phyloP scores from a whole-genome alignment of 2,888 invertebrate genomes.

The Thera britannica region DNA sequence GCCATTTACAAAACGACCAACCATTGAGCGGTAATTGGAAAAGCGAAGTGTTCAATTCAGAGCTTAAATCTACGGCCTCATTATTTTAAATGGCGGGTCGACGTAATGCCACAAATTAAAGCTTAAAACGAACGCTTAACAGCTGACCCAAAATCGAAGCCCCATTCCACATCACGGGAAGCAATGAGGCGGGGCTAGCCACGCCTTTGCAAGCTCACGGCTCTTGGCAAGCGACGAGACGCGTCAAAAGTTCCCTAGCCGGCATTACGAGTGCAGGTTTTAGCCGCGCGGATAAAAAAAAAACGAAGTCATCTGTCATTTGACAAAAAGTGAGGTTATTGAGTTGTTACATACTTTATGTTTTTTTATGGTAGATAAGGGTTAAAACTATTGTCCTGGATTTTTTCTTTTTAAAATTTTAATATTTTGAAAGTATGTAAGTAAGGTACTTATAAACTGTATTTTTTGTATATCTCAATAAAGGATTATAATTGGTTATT shows the following conservation, averaged over 20 bases:
- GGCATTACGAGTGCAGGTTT: slow-evolving; percentile 65
- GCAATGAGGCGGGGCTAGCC: slow-evolving; percentile 81
- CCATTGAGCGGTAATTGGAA: slow-evolving; percentile 60
- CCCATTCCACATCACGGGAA: slow-evolving; percentile 65
- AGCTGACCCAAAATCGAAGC: slow-evolving; percentile 83
- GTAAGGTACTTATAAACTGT: too few species aligned
- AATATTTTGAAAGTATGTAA: too few species aligned
- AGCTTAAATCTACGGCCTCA: slow-evolving; percentile 69
- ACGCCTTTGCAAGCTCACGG: slow-evolving; percentile 64
- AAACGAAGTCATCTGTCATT: slow-evolving; percentile 47
- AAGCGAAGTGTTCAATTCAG: slow-evolving; percentile 64
- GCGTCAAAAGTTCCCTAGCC: slow-evolving; percentile 79
- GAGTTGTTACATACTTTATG: too few species aligned
- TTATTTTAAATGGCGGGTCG: slow-evolving; percentile 79
- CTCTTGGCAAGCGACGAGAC: slow-evolving; percentile 62
- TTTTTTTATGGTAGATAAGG: too few species aligned
- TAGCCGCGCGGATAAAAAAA: slow-evolving; percentile 51
- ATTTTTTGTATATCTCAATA: too few species aligned
- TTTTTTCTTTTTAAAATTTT: too few species aligned
- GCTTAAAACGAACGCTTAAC: slow-evolving; percentile 84
- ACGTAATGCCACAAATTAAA: slow-evolving; percentile 84
- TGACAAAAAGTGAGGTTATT: not conserved
- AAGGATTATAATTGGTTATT: too few species aligned
- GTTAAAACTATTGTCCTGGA: too few species aligned
- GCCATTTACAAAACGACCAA: slow-evolving; percentile 23